Evolutionary conservation across 2,113 vertebrate genomes (phyloP).

Genomic region (Acanthisitta chloris): DNA sequence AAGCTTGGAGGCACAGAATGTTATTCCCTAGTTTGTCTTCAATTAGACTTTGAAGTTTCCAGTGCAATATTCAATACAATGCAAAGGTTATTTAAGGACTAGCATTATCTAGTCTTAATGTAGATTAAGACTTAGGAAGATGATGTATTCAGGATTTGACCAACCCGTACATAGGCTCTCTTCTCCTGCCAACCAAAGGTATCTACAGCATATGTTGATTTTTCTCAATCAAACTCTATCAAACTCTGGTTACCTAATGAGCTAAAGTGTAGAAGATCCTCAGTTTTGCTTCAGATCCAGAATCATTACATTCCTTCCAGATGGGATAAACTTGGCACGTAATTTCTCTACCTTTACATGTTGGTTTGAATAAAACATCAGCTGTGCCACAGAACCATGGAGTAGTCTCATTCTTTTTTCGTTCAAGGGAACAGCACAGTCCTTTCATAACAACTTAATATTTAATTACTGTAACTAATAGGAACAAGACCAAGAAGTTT

Average conservation of each 20-base stretch:
- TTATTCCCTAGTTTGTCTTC: not conserved
- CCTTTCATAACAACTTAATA: constrained; percentile 26
- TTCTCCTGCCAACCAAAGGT: not conserved
- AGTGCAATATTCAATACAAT: not conserved
- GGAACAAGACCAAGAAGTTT: constrained; percentile 53
- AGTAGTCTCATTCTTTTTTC: not conserved
- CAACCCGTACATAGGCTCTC: not conserved
- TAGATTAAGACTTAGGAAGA: not conserved
- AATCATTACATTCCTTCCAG: not conserved
- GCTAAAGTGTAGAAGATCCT: not conserved
- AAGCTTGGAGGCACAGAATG: not conserved
- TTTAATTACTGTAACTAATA: constrained; percentile 48
- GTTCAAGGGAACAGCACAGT: not conserved
- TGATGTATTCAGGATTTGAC: not conserved
- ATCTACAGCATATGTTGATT: not conserved
- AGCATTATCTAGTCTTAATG: not conserved
- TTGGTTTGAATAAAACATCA: not conserved
- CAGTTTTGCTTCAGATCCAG: not conserved
- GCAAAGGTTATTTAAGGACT: constrained; percentile 11
- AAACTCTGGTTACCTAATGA: not conserved
- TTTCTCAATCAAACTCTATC: not conserved
- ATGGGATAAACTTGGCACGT: not conserved
- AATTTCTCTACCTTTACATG: not conserved
- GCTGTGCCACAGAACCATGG: not conserved
- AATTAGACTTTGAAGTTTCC: not conserved